Evolutionary conservation across 2,797 vertebrate genomes (phyloP).

Genomic region (Apodemus agrarius): DNA sequence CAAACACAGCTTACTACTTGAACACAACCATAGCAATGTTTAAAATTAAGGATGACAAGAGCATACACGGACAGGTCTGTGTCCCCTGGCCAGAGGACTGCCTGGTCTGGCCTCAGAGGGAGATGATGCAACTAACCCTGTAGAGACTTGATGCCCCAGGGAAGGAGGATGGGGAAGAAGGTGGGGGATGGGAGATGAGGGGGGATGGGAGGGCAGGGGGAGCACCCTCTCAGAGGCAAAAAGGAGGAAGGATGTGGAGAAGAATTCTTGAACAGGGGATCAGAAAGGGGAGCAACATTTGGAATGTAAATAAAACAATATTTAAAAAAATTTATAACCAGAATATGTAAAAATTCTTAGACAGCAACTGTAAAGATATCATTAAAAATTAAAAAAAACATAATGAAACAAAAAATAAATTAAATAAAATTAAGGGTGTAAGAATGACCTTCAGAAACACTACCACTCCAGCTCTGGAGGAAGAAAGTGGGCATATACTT

Average conservation of each 20-base stretch:
- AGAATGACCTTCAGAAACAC: background rate
- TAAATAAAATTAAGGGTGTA: constrained; percentile 22
- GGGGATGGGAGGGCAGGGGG: too few relatives aligned
- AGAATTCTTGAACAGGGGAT: background rate
- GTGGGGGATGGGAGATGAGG: too few relatives aligned
- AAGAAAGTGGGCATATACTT: background rate
- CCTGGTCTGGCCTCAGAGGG: background rate
- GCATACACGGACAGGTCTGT: too few relatives aligned
- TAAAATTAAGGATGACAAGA: constrained; percentile 8
- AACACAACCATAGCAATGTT: background rate
- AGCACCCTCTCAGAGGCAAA: background rate
- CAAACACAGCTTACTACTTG: constrained; percentile 21
- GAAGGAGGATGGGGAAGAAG: background rate
- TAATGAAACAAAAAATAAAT: background rate
- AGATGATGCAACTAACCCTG: background rate
- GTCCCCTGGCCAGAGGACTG: background rate
- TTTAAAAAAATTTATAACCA: background rate
- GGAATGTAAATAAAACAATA: background rate
- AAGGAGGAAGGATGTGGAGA: background rate
- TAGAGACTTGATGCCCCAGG: background rate
- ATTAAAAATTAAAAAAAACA: background rate
- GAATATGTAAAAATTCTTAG: background rate
- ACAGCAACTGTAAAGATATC: background rate
- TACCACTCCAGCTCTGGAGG: background rate
- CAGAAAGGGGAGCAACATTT: background rate